A percentile compares a stretch with the other conserved stretches of the same genome.
Conservation (phyloP, 2,888 invertebrate species). For the Ischnura elegans region DNA sequence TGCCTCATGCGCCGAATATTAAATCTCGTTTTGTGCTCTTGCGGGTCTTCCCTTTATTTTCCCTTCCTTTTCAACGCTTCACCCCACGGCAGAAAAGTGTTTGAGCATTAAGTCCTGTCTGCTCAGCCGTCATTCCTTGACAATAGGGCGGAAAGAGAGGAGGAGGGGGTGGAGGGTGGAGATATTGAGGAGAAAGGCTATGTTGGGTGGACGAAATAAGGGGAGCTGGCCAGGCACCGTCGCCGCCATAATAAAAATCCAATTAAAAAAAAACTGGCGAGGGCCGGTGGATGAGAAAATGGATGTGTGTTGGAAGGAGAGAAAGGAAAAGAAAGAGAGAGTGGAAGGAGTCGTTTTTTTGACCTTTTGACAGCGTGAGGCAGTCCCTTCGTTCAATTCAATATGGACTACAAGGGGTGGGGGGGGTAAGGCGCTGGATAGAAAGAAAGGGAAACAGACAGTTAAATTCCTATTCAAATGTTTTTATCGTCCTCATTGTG, state of each 20-base stretch:
- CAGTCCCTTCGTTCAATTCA: constrained; percentile 11
- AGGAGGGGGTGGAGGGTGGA: background rate
- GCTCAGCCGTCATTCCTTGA: constrained; percentile 53
- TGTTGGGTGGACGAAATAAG: too few relatives aligned
- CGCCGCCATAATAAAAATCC: constrained; percentile 58
- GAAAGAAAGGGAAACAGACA: too few relatives aligned
- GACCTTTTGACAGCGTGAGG: constrained; percentile 61
- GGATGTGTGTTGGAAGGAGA: background rate
- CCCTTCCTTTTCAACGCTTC: constrained; percentile 54
- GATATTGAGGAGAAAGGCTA: background rate
- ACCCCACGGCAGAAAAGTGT: constrained; percentile 48
- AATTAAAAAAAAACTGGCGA: background rate
- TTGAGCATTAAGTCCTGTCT: constrained; percentile 56
- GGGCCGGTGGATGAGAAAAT: background rate
- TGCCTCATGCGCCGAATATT: constrained; percentile 55
- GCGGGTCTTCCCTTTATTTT: constrained; percentile 59
- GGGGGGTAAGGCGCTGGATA: too few relatives aligned
- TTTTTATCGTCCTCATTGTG: too few relatives aligned
- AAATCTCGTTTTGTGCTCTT: constrained; percentile 61
- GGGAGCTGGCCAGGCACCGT: constrained; percentile 10
- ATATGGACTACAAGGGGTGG: constrained; percentile 11
- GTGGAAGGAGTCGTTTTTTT: background rate
- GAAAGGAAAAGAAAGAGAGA: background rate
- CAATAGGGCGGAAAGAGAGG: constrained; percentile 1
- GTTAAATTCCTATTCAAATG: too few relatives aligned